A percentile compares a stretch with the other conserved stretches of the same genome.
These are phyloP conservation scores for Crotalus tigris DNA, from an alignment of 2,113 vertebrate genomes.

Conservation along the genomic window DNA sequence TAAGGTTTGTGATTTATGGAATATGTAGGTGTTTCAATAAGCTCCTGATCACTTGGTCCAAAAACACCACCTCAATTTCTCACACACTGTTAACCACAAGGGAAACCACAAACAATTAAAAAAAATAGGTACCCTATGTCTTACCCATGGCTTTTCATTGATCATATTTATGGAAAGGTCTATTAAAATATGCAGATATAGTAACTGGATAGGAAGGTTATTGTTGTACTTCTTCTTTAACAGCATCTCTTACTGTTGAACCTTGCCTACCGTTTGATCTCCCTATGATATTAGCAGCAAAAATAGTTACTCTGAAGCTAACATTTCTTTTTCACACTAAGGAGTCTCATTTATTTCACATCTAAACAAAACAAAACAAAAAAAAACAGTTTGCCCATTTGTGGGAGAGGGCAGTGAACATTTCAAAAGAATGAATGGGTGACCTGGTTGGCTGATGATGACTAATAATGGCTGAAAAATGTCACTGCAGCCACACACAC, in stretches of 20 bases:
- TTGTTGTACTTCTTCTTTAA: not conserved
- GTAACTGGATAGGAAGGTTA: not conserved
- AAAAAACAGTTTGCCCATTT: conserved; percentile 35
- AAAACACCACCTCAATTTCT: not conserved
- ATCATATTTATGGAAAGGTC: not conserved
- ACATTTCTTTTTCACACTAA: conserved; percentile 10
- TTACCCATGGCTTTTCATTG: not conserved
- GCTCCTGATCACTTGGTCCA: not conserved
- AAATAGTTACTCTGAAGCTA: conserved; percentile 18
- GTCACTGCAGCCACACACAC: conserved; percentile 43
- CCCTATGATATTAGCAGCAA: conserved; percentile 20
- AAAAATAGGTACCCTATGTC: not conserved
- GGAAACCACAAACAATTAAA: not conserved
- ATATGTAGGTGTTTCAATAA: not conserved
- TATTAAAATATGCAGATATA: not conserved
- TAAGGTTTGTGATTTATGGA: not conserved
- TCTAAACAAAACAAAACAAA: conserved; percentile 38
- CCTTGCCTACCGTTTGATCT: conserved; percentile 25
- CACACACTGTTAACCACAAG: not conserved
- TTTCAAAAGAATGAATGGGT: conserved; percentile 7
- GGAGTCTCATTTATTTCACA: conserved; percentile 36
- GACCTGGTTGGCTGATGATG: conserved; percentile 39
- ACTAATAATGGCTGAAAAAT: conserved; percentile 53
- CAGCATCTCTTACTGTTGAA: not conserved
- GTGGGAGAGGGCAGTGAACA: conserved; percentile 22